phyloP scores from a whole-genome alignment of 37 sponge, comb jelly and placozoan species.

The Cliona cf. orientalis region DNA sequence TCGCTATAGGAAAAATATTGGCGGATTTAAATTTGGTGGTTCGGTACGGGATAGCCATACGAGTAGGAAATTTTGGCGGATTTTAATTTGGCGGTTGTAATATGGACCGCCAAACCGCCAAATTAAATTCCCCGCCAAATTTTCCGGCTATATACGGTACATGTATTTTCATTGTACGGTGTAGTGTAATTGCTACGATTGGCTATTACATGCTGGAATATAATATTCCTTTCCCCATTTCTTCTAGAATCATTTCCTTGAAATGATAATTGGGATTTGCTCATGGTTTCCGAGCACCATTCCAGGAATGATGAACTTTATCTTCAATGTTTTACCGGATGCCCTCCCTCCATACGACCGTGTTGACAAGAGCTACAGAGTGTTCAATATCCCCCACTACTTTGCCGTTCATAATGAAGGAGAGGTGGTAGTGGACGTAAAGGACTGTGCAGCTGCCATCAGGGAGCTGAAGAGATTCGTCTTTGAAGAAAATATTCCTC shows the following conservation, averaged over 20 bases:
- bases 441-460: constrained; percentile 46
- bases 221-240: neutral
- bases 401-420: constrained; percentile 40
- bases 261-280: constrained; percentile 12
- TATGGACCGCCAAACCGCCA: too few species aligned
- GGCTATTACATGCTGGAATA: too few species aligned
- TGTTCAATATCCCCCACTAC: constrained; percentile 61
- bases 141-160: neutral
- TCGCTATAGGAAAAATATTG: too few species aligned
- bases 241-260: constrained; percentile 10
- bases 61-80: too few species aligned
- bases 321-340: constrained; percentile 24
- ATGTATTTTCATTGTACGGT: too few species aligned
- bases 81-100: too few species aligned
- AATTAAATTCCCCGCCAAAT: too few species aligned
- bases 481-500: constrained; percentile 27
- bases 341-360: constrained; percentile 44
- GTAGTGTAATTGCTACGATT: too few species aligned
- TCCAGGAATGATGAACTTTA: constrained; percentile 25
- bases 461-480: constrained; percentile 17
- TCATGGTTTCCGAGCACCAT: constrained; percentile 36
- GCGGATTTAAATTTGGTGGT: too few species aligned
- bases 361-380: constrained; percentile 39
- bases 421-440: constrained; percentile 47
- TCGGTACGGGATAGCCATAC: too few species aligned